phyloP scores from a whole-genome alignment of 2,888 invertebrate species.

The Andricus curvator region DNA sequence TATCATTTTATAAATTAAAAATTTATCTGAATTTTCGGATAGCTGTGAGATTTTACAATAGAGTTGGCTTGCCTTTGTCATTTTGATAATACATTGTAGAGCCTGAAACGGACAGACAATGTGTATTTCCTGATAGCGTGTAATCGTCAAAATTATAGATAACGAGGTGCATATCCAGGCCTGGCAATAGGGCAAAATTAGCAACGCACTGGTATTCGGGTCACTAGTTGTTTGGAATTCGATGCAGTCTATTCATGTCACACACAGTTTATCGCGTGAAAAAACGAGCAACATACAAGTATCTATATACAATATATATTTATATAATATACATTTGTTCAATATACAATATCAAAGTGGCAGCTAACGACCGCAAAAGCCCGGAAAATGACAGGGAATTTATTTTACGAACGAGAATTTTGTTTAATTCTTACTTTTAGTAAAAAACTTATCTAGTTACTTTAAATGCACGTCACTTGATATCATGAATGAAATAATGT shows the following conservation, averaged over 20 bases:
- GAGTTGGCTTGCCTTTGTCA: conserved; percentile 6
- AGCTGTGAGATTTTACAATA: conserved; percentile 6
- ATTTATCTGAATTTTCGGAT: not conserved
- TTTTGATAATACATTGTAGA: conserved; percentile 32
- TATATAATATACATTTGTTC: not conserved
- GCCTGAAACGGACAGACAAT: conserved; percentile 26
- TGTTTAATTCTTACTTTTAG: too few species aligned
- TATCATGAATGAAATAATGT: too few species aligned
- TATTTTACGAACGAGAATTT: too few species aligned
- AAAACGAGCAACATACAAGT: conserved; percentile 10
- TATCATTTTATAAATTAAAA: not conserved
- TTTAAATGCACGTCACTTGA: too few species aligned
- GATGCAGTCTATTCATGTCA: conserved; percentile 48
- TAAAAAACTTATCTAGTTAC: too few species aligned
- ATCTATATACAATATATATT: not conserved
- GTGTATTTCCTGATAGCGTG: conserved; percentile 33
- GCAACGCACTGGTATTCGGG: conserved; percentile 51
- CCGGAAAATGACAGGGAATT: too few species aligned
- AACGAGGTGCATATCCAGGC: conserved; percentile 6
- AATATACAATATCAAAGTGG: too few species aligned
- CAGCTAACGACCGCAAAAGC: too few species aligned
- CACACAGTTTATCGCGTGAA: conserved; percentile 28
- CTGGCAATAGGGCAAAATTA: conserved; percentile 45
- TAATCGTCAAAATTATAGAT: conserved; percentile 38
- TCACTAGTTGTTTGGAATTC: conserved; percentile 54